Percentiles rank a stretch among this genome's conserved stretches.
Evolutionary conservation across 1,140 invertebrate genomes (phyloP).

Genomic region (Parasteatoda tepidariorum): DNA sequence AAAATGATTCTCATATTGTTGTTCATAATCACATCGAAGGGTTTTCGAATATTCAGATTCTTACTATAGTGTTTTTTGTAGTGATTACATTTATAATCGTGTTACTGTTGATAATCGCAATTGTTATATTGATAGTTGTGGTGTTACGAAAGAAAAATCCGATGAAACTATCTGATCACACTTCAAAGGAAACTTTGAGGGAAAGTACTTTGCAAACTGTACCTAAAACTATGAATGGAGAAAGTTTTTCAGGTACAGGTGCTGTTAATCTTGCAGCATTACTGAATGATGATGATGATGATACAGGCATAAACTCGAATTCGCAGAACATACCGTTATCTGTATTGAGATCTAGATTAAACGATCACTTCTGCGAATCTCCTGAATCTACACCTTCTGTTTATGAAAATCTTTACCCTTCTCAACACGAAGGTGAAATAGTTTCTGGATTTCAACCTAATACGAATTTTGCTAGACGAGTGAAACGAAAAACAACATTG

Average conservation of each 20-base stretch:
- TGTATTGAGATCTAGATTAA: not conserved
- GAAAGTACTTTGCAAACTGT: too few species aligned
- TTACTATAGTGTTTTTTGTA: constrained; percentile 8
- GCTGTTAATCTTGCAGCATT: too few species aligned
- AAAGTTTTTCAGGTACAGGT: too few species aligned
- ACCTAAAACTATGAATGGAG: too few species aligned
- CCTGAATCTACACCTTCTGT: constrained; percentile 9
- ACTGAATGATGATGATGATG: not conserved
- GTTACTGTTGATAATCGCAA: constrained; percentile 5
- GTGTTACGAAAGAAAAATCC: too few species aligned
- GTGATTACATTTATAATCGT: constrained; percentile 4
- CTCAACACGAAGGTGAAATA: not conserved
- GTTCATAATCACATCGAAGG: constrained; percentile 6
- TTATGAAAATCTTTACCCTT: constrained; percentile 1
- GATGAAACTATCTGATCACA: too few species aligned
- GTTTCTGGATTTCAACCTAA: constrained; percentile 1
- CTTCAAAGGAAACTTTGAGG: too few species aligned
- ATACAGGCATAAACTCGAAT: not conserved
- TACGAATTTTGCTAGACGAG: too few species aligned
- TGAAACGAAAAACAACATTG: too few species aligned
- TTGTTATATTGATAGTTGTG: constrained; percentile 8
- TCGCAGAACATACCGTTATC: constrained; percentile 4
- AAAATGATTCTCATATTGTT: constrained; percentile 31
- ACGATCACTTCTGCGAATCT: not conserved
- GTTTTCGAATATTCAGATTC: not conserved